Percentiles rank a stretch among this genome's conserved stretches.
Conservation (phyloP, 2,888 invertebrate genomes). For the Ophioninae sp. region DNA sequence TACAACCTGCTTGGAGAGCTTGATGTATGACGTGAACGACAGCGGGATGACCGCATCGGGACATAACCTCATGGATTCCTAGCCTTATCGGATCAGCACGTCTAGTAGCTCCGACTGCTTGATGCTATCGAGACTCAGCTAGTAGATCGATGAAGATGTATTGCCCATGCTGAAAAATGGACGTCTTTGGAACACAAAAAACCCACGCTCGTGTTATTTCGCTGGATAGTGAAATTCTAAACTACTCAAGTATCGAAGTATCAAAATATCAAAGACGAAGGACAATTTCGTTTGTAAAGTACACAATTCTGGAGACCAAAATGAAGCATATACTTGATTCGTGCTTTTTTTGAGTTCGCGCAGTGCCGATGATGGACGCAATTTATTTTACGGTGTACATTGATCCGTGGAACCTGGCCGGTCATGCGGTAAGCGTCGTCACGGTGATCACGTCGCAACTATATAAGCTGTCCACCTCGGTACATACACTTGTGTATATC, state of each 20-base stretch:
- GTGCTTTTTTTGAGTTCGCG: constrained; percentile 32
- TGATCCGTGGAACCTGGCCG: constrained; percentile 2
- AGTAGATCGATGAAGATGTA: not conserved
- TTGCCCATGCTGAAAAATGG: not conserved
- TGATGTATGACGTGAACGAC: not conserved
- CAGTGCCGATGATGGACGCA: constrained; percentile 52
- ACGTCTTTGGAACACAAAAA: not conserved
- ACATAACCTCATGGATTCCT: not conserved
- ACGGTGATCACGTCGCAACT: constrained; percentile 8
- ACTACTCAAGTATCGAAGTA: not conserved
- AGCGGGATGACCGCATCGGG: not conserved
- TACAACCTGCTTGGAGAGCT: not conserved
- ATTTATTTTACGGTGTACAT: constrained; percentile 54
- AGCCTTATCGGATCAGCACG: not conserved
- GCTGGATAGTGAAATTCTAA: not conserved
- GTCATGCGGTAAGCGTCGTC: constrained; percentile 40
- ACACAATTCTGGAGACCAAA: constrained; percentile 4
- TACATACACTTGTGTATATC: not conserved
- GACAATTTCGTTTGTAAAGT: not conserved
- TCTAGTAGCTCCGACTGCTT: not conserved
- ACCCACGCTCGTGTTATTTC: not conserved
- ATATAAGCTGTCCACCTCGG: not conserved
- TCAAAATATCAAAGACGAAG: not conserved
- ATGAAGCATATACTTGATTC: constrained; percentile 7
- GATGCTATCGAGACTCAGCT: not conserved